Base-by-base conservation (phyloP, 1,140 invertebrate species). In the Heliconius himera region DNA sequence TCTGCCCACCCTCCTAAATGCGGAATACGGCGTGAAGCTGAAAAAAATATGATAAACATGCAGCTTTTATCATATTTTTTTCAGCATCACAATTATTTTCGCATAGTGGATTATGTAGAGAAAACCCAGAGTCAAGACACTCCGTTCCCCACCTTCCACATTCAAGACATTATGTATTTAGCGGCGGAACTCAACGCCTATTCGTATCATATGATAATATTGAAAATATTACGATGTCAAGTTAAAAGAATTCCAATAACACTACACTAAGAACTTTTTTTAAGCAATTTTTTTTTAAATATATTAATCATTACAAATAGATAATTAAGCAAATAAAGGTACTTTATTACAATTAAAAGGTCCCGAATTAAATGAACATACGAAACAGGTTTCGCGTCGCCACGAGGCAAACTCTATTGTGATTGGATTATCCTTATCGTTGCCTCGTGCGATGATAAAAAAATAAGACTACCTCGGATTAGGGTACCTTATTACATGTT, bases 351-450 rank as follows among this genome's bases (percentile, higher is more conserved):
- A 56, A 20, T 22, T 56, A 56, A 56, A 22, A 22, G 54, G 20
- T 22, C 22, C n/a, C 20, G 54, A n/a, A 60, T 60, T 60, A 60
- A 60, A 60, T 60, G n/a, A 60, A 60, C n/a, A 60, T 60, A 22
- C 54, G 20, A 22, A 60, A 60, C 54, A 60, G 54, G 54, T 60
- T 60, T 22, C 8, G n/a, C 3, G 1, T 22, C 54, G 54, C n/a
- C 54, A 60, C 54, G 54, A 60, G 54, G 54, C 54, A 60, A 60
- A 22, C 54, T n/a, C 54, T 60, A 11, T 60, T 60, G n/a, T 22
- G 54, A 60, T 60, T 60, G 54, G 54, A 60, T 60, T 60, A 22
- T 60, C 9, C 54, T 60, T 60, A 60, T 60, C 54, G 20, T 60
- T 9, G 54, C n/a, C 54, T 60, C n/a, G 54, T 26, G n/a, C 54